Evolutionary conservation across 2,888 invertebrate species (phyloP).

Genomic region (Diabrotica balteata): DNA sequence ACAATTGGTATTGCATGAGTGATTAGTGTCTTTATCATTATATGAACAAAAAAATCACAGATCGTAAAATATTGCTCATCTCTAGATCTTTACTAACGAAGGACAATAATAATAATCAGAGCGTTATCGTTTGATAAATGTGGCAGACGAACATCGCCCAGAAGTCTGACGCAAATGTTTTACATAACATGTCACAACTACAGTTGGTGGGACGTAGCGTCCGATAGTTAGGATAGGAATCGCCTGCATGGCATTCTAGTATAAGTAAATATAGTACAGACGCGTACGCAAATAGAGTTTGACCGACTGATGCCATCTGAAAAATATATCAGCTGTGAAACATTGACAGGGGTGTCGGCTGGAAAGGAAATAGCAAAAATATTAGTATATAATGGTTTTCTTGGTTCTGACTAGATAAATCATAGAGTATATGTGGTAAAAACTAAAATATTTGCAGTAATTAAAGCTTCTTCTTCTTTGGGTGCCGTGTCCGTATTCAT

Average conservation of each 20-base stretch:
- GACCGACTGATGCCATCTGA: conserved; percentile 49
- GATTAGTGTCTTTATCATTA: too few relatives aligned
- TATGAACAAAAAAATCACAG: too few relatives aligned
- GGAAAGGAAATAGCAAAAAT: too few relatives aligned
- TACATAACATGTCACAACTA: conserved; percentile 51
- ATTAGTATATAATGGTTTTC: too few relatives aligned
- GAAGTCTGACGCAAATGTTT: conserved; percentile 51
- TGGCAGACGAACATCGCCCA: conserved; percentile 38
- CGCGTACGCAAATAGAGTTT: conserved; percentile 44
- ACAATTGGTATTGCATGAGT: too few relatives aligned
- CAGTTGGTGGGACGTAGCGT: conserved; percentile 41
- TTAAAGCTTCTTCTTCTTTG: too few relatives aligned
- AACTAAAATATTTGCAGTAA: too few relatives aligned
- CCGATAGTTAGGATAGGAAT: conserved; percentile 40
- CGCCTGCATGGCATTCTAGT: conserved; percentile 44
- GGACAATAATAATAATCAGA: conserved; percentile 26
- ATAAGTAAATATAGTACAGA: conserved; percentile 46
- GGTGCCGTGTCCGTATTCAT: too few relatives aligned
- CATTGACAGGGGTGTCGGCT: conserved; percentile 13
- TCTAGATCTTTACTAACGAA: not conserved
- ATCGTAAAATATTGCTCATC: too few relatives aligned
- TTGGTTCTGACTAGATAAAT: too few relatives aligned
- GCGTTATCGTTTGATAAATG: conserved; percentile 41
- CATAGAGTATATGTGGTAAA: too few relatives aligned
- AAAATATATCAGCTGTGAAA: conserved; percentile 53